These are phyloP conservation scores for Dasyprocta punctata DNA, from an alignment of 2,113 vertebrate genomes.

Conservation along the genomic window DNA sequence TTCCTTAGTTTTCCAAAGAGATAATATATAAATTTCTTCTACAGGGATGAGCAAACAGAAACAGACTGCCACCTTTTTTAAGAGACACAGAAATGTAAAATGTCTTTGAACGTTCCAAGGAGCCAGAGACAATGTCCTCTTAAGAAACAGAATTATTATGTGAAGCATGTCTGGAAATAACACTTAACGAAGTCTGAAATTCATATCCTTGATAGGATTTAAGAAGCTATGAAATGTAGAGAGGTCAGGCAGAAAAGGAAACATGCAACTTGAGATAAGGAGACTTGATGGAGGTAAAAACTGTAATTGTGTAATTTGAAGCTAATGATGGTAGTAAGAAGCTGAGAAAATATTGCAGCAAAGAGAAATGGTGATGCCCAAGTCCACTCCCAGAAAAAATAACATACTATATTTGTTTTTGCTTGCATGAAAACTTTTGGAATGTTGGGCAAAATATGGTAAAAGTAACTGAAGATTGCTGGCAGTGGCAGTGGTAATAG, in stretches of 20 bases:
- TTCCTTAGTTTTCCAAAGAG: background rate
- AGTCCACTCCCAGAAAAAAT: background rate
- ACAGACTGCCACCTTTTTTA: background rate
- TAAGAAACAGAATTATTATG: background rate
- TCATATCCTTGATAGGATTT: slow-evolving; percentile 1
- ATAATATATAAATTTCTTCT: slow-evolving; percentile 3
- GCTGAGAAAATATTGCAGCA: background rate
- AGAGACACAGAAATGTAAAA: background rate
- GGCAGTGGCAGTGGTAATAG: background rate
- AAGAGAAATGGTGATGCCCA: background rate
- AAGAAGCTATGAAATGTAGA: background rate
- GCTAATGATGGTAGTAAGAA: background rate
- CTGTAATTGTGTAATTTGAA: background rate
- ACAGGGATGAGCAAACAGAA: background rate
- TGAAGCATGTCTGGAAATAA: background rate
- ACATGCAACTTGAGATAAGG: background rate
- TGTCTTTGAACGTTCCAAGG: background rate
- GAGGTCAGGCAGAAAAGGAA: background rate
- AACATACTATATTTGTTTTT: background rate
- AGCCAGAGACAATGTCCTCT: background rate
- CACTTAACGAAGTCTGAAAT: background rate
- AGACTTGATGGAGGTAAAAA: background rate
- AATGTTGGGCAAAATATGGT: background rate
- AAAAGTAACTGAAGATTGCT: background rate
- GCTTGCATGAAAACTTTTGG: background rate